Base-by-base conservation (phyloP, 2,113 vertebrate species). In the Myxocyprinus asiaticus region DNA sequence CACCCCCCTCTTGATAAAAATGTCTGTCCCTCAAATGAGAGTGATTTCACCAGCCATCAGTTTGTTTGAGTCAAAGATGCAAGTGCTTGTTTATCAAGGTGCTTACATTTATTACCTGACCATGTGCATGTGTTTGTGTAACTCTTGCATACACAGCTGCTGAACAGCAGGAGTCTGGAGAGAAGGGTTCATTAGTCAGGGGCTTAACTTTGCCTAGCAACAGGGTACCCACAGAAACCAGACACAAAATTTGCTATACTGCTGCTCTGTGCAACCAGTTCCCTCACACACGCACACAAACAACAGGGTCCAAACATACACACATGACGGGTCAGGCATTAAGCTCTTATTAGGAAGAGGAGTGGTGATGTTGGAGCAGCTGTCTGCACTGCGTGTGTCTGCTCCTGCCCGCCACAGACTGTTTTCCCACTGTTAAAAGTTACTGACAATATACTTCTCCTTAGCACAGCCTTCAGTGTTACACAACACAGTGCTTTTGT, bases 201-300 rank as follows among this genome's bases (percentile, higher is more conserved):
- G 87, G 88, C 85, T 89, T 90, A 89, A 84, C 83, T 91, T 92
- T 92, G 91, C 92, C 91, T 93, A 90, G 92, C 92, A 93, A 93
- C 92, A 90, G 83, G 84, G 91, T 90, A 87, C 85, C 88, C 88
- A 90, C 88, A 83, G 88, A 90, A 91, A 91, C 84, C 86, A 93
- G 89, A 90, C 87, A 91, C 87, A 89, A 88, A 91, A 88, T 83
- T 86, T 84, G 88, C 88, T 83, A 33, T 33, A 83, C 84, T 22
- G 51, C 62, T 67, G 72, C 77, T 70, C 50, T 53, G 65, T 63
- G 62, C 6, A 66, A 70, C 80, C 76, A 43, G 62, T 74, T 7
- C 69, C 33, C 15, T 76, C 69, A 58, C 78, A 82, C 66, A 74
- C 68, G 51, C 69, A 48, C 64, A 53, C 22, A 72, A 72, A 71